Evolutionary conservation across 1,140 invertebrate genomes (phyloP).

Genomic region (Leguminivora glycinivorella): DNA sequence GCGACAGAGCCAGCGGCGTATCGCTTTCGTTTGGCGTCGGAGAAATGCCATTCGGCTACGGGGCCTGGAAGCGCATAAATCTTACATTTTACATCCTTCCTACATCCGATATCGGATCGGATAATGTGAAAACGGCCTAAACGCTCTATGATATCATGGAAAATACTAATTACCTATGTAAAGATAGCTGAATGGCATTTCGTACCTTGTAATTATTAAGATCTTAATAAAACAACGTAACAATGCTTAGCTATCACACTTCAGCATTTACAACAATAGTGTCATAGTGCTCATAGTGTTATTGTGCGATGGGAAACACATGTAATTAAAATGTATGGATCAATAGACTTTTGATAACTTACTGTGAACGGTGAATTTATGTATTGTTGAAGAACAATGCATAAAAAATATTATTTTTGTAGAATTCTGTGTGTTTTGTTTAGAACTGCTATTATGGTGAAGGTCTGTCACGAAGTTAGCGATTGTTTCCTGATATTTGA

Average conservation of each 20-base stretch:
- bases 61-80: too few relatives aligned
- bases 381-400: conserved; percentile 1
- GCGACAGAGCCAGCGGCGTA: too few relatives aligned
- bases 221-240: not conserved
- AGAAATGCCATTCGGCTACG: too few relatives aligned
- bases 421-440: not conserved
- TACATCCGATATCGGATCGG: too few relatives aligned
- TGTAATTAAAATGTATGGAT: not conserved
- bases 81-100: too few relatives aligned
- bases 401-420: not conserved
- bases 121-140: too few relatives aligned
- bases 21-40: too few relatives aligned
- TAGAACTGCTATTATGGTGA: not conserved
- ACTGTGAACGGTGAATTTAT: conserved; percentile 6
- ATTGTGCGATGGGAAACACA: not conserved
- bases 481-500: too few relatives aligned
- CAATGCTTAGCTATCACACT: not conserved
- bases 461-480: not conserved
- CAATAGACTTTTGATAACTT: conserved; percentile 21
- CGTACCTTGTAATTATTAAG: not conserved
- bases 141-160: too few relatives aligned
- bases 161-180: not conserved
- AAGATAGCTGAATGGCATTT: not conserved
- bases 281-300: not conserved
- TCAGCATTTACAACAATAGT: conserved; percentile 12